A percentile compares a stretch with the other conserved stretches of the same genome.
These are phyloP conservation scores for Phaonia tiefii DNA, from an alignment of 2,888 invertebrate genomes.

Conservation along the genomic window DNA sequence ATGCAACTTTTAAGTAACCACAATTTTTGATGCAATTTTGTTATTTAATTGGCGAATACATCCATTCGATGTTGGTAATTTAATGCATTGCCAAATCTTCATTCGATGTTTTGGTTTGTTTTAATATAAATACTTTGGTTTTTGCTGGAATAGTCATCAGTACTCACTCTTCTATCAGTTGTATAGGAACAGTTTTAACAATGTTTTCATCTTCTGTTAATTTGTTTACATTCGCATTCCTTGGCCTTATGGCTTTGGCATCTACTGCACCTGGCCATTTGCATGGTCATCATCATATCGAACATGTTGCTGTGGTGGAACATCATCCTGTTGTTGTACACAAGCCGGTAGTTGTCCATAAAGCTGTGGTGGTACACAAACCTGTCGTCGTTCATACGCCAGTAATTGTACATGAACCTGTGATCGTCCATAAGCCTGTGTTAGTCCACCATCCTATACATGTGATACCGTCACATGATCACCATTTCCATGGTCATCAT, in stretches of 20 bases:
- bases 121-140: not conserved
- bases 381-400: conserved; percentile 55
- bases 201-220: conserved; percentile 50
- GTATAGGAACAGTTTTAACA: not conserved
- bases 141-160: conserved; percentile 20
- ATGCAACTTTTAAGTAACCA: no score
- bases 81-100: no score
- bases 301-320: conserved; percentile 54
- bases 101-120: no score
- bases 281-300: conserved; percentile 61
- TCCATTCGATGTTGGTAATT: no score
- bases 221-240: conserved; percentile 43
- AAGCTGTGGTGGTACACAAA: conserved; percentile 54
- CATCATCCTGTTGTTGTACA: conserved; percentile 61
- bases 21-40: no score
- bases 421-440: conserved; percentile 55
- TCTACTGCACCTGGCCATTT: conserved; percentile 66
- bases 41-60: no score
- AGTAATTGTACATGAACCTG: conserved; percentile 50
- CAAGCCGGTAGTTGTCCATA: conserved; percentile 48
- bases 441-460: conserved; percentile 52
- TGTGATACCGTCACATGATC: conserved; percentile 50
- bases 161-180: conserved; percentile 18
- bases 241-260: conserved; percentile 35
- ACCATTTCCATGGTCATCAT: no score